Evolutionary conservation across 2,888 invertebrate species (phyloP).

Genomic region (Masnerella sp.): DNA sequence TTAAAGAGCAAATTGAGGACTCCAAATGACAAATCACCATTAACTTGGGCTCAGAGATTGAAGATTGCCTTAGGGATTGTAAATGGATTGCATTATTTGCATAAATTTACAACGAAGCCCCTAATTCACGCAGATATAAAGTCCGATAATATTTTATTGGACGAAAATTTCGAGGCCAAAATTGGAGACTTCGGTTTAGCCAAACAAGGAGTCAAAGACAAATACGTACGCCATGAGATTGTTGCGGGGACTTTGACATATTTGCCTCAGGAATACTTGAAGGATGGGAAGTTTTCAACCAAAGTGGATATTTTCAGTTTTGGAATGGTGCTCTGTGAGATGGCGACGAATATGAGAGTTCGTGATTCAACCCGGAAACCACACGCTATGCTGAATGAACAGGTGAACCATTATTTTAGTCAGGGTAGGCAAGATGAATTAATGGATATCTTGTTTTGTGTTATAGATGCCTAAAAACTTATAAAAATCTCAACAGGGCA

Average conservation of each 20-base stretch:
- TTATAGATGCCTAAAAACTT: too few relatives aligned
- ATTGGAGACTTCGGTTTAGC: constrained; percentile 98
- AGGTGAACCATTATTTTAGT: too few relatives aligned
- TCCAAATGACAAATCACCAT: not conserved
- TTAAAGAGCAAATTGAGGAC: not conserved
- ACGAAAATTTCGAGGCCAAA: constrained; percentile 90
- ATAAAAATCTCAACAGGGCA: too few relatives aligned
- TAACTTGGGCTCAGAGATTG: not conserved
- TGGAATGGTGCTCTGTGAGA: constrained; percentile 88
- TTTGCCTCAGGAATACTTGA: not conserved
- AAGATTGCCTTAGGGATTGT: constrained; percentile 1
- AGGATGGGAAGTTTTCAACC: not conserved
- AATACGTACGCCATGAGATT: too few relatives aligned
- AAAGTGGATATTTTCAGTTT: constrained; percentile 3
- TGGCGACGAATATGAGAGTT: too few relatives aligned
- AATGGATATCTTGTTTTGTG: too few relatives aligned
- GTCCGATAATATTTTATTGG: constrained; percentile 95
- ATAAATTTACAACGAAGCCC: constrained; percentile 88
- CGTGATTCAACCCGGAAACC: too few relatives aligned
- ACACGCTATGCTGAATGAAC: too few relatives aligned
- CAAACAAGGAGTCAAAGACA: constrained; percentile 82
- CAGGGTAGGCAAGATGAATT: too few relatives aligned
- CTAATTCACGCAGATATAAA: constrained; percentile 98
- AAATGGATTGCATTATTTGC: constrained; percentile 81
- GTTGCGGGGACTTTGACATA: constrained; percentile 2